Evolutionary conservation across 2,113 vertebrate species (phyloP).

Genomic region (Lagopus leucura): DNA sequence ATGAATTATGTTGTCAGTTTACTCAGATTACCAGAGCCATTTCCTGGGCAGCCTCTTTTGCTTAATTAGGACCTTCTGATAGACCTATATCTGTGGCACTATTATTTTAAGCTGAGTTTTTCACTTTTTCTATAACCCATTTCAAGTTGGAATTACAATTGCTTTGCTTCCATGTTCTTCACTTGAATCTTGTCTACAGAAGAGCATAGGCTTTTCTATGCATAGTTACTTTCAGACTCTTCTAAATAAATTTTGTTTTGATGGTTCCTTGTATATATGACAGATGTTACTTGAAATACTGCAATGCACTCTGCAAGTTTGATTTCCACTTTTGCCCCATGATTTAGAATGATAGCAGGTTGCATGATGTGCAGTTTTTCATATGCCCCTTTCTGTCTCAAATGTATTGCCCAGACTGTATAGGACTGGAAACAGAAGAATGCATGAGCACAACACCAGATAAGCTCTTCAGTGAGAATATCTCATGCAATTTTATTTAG

Average conservation of each 20-base stretch:
- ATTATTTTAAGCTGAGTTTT: constrained; percentile 2
- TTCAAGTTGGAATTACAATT: not conserved
- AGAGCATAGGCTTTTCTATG: not conserved
- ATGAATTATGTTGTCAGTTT: not conserved
- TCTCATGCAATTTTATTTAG: not conserved
- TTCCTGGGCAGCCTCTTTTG: not conserved
- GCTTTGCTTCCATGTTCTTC: not conserved
- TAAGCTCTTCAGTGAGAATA: not conserved
- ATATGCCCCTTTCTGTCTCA: not conserved
- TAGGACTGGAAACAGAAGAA: not conserved
- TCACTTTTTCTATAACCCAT: not conserved
- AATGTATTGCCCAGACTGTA: not conserved
- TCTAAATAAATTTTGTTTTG: not conserved
- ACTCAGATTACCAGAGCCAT: not conserved
- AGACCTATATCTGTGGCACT: not conserved
- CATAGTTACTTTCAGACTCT: not conserved
- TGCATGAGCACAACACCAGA: not conserved
- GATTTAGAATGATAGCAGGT: not conserved
- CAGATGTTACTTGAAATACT: not conserved
- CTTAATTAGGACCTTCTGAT: not conserved
- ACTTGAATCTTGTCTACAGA: not conserved
- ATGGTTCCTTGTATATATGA: not conserved
- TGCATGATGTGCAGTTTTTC: not conserved
- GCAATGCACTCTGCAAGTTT: not conserved
- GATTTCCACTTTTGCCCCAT: not conserved